A percentile compares a stretch with the other conserved stretches of the same genome.
Evolutionary conservation across 2,888 invertebrate species (phyloP).

Genomic region (Mechanitis mazaeus): DNA sequence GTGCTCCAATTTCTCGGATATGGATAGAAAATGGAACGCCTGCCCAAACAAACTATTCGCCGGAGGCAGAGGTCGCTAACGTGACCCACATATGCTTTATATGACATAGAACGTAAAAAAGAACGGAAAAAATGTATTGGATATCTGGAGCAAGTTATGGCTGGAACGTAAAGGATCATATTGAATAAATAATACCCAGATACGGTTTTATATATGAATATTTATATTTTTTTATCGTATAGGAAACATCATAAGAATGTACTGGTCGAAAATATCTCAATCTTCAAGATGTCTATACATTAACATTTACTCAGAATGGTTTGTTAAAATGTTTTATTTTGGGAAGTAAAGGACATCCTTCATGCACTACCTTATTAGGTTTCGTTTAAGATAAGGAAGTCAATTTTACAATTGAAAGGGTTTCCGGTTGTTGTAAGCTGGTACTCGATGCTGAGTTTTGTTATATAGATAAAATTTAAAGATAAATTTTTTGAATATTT

Average conservation of each 20-base stretch:
- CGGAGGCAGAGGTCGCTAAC: not conserved
- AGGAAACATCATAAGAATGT: too few relatives aligned
- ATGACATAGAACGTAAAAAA: not conserved
- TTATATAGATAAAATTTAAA: not conserved
- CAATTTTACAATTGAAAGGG: too few relatives aligned
- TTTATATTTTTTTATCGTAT: not conserved
- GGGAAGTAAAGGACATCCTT: too few relatives aligned
- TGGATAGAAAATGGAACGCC: not conserved
- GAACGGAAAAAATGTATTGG: not conserved
- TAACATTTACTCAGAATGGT: too few relatives aligned
- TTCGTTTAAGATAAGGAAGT: too few relatives aligned
- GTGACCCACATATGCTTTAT: not conserved
- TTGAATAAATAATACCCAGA: not conserved
- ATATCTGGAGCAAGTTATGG: constrained; percentile 1
- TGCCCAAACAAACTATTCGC: not conserved
- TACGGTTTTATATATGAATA: too few relatives aligned
- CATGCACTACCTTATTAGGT: too few relatives aligned
- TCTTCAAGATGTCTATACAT: too few relatives aligned
- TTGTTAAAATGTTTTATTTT: too few relatives aligned
- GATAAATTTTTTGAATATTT: not conserved
- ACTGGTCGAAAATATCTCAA: too few relatives aligned
- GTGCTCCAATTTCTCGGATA: constrained; percentile 1
- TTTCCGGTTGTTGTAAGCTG: not conserved
- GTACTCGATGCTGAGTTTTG: not conserved
- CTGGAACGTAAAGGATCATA: not conserved